Evolutionary conservation across 2,888 invertebrate species (phyloP), one percentile per base, ranked within the genome.

Genomic region (Cryptocephalus moraei): DNA sequence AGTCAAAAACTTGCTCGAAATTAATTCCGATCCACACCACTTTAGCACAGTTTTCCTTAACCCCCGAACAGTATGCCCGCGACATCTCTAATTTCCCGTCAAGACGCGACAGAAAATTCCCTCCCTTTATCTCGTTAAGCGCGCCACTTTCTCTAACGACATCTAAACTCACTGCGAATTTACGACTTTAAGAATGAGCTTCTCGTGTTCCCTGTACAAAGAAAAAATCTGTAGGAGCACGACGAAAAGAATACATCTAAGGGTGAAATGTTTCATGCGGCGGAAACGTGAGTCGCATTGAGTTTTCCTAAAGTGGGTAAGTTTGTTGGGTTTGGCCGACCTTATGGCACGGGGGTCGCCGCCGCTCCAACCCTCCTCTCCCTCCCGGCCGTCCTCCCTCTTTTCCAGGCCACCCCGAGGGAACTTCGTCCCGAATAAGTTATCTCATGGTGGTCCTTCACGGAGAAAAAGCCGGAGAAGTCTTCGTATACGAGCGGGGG

Each of bases 211-310:
- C 31, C 40, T 33, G 22, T 22, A 39, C 10, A 43, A 46, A 40
- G 38, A 48, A 49, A 50, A 53, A 53, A 51, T 49, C 47, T 50
- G 49, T 47, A 36, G 45, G 12, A 41, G 36, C 36, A n/a, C n/a
- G 36, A 11, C 11, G 36, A 41, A 40, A 48, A 45, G 42, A 47
- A 49, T 51, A 48, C 33, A 34, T 46, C 43, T 36, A 46, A 44
- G 55, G 58, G 58, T 57, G 57, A 59, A 65, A 61, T 61, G 62
- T 62, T 64, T 64, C 62, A 66, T 62, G 58, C 54, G 60, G 56
- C 65, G 67, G 69, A 68, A 69, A 67, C 69, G 67, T 67, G 67
- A 63, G 62, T 58, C 63, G 66, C 67, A 68, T 69, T 63, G 65
- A 62, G 61, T 62, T 64, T 63, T 60, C 58, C 53, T 36, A 69